Percentiles rank a stretch among this genome's conserved stretches.
Evolutionary conservation across 2,113 vertebrate species (phyloP).

Genomic region (Tragelaphus strepsiceros): DNA sequence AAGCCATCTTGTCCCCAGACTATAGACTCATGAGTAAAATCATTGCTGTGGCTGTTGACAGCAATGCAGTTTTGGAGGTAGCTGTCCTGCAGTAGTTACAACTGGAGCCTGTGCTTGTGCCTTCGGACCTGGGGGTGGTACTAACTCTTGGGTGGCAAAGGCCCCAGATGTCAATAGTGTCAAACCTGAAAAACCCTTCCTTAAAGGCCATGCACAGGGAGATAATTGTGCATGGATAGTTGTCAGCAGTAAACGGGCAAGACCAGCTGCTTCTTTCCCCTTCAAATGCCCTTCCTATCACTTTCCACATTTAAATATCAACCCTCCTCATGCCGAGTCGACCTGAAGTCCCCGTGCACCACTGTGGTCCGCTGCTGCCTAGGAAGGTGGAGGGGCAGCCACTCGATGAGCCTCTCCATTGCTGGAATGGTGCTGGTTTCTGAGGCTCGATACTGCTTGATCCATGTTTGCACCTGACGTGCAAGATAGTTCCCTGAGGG

Average conservation of each 20-base stretch:
- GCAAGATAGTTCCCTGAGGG: slow-evolving; percentile 79
- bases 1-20: neutral
- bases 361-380: slow-evolving; percentile 71
- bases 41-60: neutral
- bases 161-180: neutral
- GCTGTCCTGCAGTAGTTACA: neutral
- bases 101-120: accelerated
- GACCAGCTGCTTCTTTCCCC: neutral
- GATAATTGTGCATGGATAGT: neutral
- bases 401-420: slow-evolving; percentile 85
- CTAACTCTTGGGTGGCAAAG: neutral
- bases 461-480: slow-evolving; percentile 81
- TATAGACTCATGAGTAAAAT: neutral
- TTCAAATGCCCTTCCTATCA: neutral
- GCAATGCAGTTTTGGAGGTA: neutral
- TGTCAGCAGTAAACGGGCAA: neutral
- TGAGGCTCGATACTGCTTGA: slow-evolving; percentile 80
- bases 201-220: neutral
- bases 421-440: slow-evolving; percentile 79
- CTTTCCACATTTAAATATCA: neutral
- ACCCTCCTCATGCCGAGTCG: neutral
- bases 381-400: slow-evolving; percentile 86
- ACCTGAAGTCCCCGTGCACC: slow-evolving; percentile 90
- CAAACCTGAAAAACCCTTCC: neutral
- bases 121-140: neutral